Evolutionary conservation across 2,113 vertebrate species (phyloP).

Genomic region (Melospiza georgiana): DNA sequence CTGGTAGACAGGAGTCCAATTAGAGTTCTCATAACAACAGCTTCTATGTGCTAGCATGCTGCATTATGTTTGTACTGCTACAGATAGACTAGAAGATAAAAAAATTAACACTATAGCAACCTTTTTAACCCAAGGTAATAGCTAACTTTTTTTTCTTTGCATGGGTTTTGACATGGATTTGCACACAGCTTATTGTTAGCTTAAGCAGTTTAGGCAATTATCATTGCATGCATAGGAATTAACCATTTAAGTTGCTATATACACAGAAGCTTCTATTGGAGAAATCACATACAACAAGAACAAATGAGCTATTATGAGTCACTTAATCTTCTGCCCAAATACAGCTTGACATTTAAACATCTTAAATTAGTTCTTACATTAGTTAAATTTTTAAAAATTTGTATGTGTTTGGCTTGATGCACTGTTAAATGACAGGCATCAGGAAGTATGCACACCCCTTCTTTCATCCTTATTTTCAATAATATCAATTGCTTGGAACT

Average conservation of each 20-base stretch:
- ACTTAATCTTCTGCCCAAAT: slow-evolving; percentile 1
- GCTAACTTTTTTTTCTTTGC: background rate
- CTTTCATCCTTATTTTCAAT: background rate
- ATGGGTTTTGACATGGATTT: slow-evolving; percentile 28
- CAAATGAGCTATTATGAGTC: background rate
- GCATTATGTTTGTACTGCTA: slow-evolving; percentile 58
- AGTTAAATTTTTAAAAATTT: background rate
- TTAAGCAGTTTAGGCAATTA: slow-evolving; percentile 53
- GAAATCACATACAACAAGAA: slow-evolving; percentile 37
- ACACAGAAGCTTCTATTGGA: background rate
- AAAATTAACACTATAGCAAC: slow-evolving; percentile 57
- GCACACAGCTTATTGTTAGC: slow-evolving; percentile 19
- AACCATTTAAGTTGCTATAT: background rate
- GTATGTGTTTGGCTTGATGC: background rate
- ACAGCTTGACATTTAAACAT: slow-evolving; percentile 28
- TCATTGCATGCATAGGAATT: slow-evolving; percentile 28
- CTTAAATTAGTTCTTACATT: slow-evolving; percentile 18
- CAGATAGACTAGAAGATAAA: slow-evolving; percentile 61
- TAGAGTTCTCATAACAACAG: slow-evolving; percentile 60
- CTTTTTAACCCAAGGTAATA: slow-evolving; percentile 45
- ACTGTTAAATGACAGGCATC: slow-evolving; percentile 14
- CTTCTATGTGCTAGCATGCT: slow-evolving; percentile 46
- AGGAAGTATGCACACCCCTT: background rate
- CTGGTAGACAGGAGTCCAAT: slow-evolving; percentile 41
- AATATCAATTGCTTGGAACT: background rate